Percentiles rank a stretch among this genome's conserved stretches.
These are phyloP conservation scores for Peromyscus nudipes DNA, from an alignment of 2,797 vertebrate genomes.

Conservation along the genomic window DNA sequence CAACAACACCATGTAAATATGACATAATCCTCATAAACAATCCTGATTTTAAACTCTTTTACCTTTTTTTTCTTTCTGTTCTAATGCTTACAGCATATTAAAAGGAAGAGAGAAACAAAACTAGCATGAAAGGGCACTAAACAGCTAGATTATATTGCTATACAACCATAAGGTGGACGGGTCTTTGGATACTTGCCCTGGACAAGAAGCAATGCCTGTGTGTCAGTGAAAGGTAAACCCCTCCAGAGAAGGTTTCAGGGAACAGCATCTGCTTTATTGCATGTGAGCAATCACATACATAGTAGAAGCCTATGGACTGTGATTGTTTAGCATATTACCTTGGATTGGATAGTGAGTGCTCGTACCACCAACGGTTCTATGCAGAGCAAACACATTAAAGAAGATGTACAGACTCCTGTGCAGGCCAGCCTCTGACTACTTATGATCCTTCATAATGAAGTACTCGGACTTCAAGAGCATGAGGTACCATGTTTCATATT, in stretches of 20 bases:
- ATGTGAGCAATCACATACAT: neutral
- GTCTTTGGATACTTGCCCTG: neutral
- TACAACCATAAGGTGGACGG: conserved; percentile 5
- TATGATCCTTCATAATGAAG: neutral
- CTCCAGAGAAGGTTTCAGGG: neutral
- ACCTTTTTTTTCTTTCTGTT: neutral
- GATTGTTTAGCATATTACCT: neutral
- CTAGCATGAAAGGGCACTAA: neutral
- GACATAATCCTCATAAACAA: neutral
- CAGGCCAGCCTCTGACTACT: neutral
- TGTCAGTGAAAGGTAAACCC: neutral
- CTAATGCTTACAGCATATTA: neutral
- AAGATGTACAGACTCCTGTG: neutral
- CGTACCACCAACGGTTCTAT: neutral
- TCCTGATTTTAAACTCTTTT: neutral
- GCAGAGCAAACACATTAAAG: neutral
- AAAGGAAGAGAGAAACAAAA: conserved; percentile 38
- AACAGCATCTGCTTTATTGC: neutral
- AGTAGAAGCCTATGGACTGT: too few relatives aligned
- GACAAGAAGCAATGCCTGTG: too few relatives aligned
- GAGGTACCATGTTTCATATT: too few relatives aligned
- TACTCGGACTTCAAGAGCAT: neutral
- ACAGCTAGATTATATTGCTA: conserved; percentile 33
- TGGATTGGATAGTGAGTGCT: neutral
- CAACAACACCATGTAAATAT: neutral